phyloP scores from a whole-genome alignment of 2,888 invertebrate genomes.

The Drosophila antonietae region DNA sequence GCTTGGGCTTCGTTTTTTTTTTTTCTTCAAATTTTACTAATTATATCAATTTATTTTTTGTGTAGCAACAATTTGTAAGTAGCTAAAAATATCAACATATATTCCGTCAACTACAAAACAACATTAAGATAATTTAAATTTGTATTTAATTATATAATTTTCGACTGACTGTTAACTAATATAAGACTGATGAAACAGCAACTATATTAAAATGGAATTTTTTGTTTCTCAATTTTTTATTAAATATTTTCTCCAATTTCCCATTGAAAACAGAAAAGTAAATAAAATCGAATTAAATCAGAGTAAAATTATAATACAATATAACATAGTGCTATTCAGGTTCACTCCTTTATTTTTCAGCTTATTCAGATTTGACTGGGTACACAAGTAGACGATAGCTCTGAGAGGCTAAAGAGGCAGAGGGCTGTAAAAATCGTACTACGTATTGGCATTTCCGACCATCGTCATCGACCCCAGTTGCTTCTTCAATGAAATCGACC shows the following conservation, averaged over 20 bases:
- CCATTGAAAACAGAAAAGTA: background rate
- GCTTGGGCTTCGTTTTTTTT: conserved; percentile 31
- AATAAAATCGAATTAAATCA: background rate
- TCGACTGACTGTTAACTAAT: too few species aligned
- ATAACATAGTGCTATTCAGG: background rate
- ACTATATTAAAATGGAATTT: too few species aligned
- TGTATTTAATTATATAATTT: too few species aligned
- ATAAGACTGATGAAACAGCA: too few species aligned
- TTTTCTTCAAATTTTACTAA: background rate
- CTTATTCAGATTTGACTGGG: conserved; percentile 1
- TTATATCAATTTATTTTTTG: too few species aligned
- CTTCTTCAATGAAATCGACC: conserved; percentile 61
- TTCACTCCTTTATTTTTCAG: conserved; percentile 8
- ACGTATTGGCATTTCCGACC: conserved; percentile 76
- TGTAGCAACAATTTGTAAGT: too few species aligned
- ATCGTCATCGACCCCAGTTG: conserved; percentile 30
- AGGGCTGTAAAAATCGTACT: conserved; percentile 22
- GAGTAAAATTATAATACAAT: background rate
- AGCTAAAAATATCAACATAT: too few species aligned
- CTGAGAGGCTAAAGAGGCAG: conserved; percentile 10
- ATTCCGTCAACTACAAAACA: too few species aligned
- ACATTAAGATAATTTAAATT: too few species aligned
- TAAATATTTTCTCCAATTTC: background rate
- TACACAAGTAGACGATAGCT: conserved; percentile 9
- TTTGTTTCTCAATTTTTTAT: background rate